A percentile compares a stretch with the other conserved stretches of the same genome.
Evolutionary conservation across 2,113 vertebrate species (phyloP).

Genomic region (Elgaria multicarinata): DNA sequence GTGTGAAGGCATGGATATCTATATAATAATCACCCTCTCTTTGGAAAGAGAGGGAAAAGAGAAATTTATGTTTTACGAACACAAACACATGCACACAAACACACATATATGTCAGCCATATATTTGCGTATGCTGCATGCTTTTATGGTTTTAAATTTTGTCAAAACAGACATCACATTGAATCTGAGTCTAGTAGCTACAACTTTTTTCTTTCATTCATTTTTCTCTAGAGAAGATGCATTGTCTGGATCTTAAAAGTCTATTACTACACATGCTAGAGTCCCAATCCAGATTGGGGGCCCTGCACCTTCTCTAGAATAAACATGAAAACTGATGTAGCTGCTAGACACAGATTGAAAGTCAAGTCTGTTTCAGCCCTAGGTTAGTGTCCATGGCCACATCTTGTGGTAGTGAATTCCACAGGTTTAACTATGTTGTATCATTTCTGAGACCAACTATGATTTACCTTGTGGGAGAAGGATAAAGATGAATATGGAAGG

Average conservation of each 20-base stretch:
- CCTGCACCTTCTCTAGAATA: not conserved
- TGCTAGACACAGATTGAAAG: not conserved
- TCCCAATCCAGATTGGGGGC: too few relatives aligned
- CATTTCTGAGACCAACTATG: not conserved
- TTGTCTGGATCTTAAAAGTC: too few relatives aligned
- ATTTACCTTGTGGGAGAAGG: not conserved
- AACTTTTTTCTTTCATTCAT: too few relatives aligned
- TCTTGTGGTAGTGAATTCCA: not conserved
- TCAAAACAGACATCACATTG: too few relatives aligned
- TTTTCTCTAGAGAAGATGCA: too few relatives aligned
- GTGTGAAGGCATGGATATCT: conserved; percentile 25
- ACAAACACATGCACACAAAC: not conserved
- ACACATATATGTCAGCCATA: rapidly evolving
- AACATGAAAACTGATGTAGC: not conserved
- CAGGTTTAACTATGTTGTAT: not conserved
- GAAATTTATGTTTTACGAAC: not conserved
- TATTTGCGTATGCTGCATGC: too few relatives aligned
- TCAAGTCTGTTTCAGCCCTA: not conserved
- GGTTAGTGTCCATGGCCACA: not conserved
- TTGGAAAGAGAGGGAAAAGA: not conserved
- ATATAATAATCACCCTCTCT: not conserved
- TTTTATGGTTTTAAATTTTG: too few relatives aligned
- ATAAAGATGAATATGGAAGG: not conserved
- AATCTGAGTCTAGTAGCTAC: too few relatives aligned
- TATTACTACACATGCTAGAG: too few relatives aligned